phyloP scores from a whole-genome alignment of 2,797 vertebrate genomes.

The Acrocephalus scirpaceus region DNA sequence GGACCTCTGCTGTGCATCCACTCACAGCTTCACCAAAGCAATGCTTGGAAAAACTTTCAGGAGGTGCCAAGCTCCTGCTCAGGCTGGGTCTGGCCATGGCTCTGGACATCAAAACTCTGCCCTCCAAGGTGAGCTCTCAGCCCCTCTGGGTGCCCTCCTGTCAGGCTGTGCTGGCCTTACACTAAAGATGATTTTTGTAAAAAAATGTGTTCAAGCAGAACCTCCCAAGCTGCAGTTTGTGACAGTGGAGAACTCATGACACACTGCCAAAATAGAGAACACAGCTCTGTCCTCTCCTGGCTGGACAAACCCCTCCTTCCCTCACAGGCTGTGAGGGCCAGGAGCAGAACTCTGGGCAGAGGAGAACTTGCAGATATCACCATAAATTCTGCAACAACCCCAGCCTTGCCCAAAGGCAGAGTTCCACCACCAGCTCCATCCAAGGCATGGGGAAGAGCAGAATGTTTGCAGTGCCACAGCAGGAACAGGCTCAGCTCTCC shows the following conservation, averaged over 20 bases:
- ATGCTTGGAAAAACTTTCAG: not conserved
- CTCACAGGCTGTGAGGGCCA: not conserved
- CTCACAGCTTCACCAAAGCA: not conserved
- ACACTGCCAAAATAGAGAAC: not conserved
- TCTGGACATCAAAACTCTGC: not conserved
- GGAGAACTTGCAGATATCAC: not conserved
- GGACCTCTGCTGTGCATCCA: not conserved
- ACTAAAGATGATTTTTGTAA: not conserved
- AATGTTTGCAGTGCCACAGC: not conserved
- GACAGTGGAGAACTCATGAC: fast-evolving
- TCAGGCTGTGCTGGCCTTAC: not conserved
- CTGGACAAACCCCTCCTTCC: not conserved
- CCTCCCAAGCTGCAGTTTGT: not conserved
- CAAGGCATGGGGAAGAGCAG: not conserved
- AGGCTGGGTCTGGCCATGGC: not conserved
- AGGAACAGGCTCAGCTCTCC: not conserved
- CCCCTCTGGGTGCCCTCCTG: not conserved
- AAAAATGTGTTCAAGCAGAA: not conserved
- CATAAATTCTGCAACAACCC: not conserved
- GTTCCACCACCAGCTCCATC: not conserved
- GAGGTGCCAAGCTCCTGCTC: not conserved
- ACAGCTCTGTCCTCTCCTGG: not conserved
- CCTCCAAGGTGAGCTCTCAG: not conserved
- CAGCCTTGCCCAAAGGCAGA: not conserved
- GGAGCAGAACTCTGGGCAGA: not conserved